These are phyloP conservation scores for Tetragnatha montana DNA, from an alignment of 2,888 invertebrate genomes.

Conservation along the genomic window DNA sequence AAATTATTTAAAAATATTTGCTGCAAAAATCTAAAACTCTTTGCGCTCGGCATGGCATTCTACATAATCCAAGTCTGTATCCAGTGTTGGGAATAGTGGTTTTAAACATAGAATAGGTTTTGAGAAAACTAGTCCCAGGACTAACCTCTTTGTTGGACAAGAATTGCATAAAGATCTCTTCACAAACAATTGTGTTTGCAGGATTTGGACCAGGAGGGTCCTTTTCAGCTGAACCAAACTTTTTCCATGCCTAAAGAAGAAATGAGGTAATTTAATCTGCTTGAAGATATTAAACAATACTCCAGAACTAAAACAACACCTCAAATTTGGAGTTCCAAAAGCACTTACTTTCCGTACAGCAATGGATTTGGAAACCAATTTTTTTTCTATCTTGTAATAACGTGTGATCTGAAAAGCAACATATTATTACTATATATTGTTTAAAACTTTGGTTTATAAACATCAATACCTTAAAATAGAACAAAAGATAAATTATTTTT, in stretches of 20 bases:
- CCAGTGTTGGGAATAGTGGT: too few relatives aligned
- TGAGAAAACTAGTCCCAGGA: conserved; percentile 9
- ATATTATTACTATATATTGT: background rate
- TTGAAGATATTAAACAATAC: too few relatives aligned
- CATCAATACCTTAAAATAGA: background rate
- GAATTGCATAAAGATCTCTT: conserved; percentile 92
- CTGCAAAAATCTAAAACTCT: too few relatives aligned
- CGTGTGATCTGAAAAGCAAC: conserved; percentile 76
- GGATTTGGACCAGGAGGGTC: conserved; percentile 99
- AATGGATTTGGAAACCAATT: conserved; percentile 86
- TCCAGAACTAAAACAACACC: background rate
- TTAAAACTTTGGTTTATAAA: background rate
- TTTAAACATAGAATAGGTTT: background rate
- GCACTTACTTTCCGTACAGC: conserved; percentile 85
- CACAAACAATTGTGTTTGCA: conserved; percentile 96
- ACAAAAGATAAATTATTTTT: background rate
- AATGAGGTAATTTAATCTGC: conserved; percentile 16
- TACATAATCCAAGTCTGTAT: too few relatives aligned
- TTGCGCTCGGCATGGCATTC: too few relatives aligned
- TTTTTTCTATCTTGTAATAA: conserved; percentile 93
- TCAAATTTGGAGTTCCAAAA: background rate
- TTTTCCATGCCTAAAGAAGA: conserved; percentile 84
- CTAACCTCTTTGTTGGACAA: conserved; percentile 76
- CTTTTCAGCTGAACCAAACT: conserved; percentile 92
- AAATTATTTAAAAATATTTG: too few relatives aligned